phyloP scores from a whole-genome alignment of 1,140 invertebrate genomes.

The Pararge aegeria region DNA sequence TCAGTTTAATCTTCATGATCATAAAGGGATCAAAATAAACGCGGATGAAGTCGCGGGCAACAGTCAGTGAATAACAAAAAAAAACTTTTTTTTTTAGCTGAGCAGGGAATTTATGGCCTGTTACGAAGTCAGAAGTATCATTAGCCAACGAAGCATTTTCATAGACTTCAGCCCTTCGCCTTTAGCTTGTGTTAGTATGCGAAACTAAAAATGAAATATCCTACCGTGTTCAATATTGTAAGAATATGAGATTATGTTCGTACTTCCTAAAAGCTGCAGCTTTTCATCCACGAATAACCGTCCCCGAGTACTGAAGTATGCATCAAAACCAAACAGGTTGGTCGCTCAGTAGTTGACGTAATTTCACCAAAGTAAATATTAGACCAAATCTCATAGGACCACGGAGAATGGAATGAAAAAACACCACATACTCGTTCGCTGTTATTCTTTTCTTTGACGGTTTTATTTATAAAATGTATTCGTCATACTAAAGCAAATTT shows the following conservation, averaged over 20 bases:
- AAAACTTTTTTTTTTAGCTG: too few relatives aligned
- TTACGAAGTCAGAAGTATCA: too few relatives aligned
- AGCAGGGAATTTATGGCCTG: too few relatives aligned
- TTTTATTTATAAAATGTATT: neutral
- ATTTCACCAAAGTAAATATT: constrained; percentile 72
- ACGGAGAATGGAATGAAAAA: constrained; percentile 55
- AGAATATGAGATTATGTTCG: constrained; percentile 25
- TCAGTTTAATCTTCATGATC: too few relatives aligned
- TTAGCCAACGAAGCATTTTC: too few relatives aligned
- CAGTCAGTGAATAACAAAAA: too few relatives aligned
- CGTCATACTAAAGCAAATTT: too few relatives aligned
- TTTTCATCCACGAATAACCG: constrained; percentile 50
- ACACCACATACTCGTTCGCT: constrained; percentile 34
- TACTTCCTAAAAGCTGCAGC: constrained; percentile 34
- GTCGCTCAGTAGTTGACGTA: constrained; percentile 56
- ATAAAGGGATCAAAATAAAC: too few relatives aligned
- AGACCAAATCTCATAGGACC: constrained; percentile 60
- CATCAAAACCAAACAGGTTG: constrained; percentile 73
- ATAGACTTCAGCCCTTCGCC: neutral
- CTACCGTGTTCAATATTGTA: constrained; percentile 21
- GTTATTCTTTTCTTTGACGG: constrained; percentile 14
- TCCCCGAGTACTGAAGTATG: constrained; percentile 60
- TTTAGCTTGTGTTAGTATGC: neutral
- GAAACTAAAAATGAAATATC: constrained; percentile 15
- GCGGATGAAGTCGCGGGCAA: too few relatives aligned